Percentiles rank a stretch among this genome's conserved stretches.
Evolutionary conservation across 2,888 invertebrate species (phyloP).

Genomic region (Rhagophthalmus giganteus): DNA sequence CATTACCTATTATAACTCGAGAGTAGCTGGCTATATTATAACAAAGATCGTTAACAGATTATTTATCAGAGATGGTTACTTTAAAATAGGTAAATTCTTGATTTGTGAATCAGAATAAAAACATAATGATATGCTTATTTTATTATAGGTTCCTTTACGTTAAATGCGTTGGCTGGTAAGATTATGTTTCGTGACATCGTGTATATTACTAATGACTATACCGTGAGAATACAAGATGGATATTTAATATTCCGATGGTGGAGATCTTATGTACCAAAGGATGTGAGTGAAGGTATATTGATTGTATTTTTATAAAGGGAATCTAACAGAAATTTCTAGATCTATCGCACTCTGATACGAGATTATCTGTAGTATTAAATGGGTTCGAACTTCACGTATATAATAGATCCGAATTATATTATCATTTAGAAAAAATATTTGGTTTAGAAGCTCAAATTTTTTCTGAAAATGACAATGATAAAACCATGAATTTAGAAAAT

Average conservation of each 20-base stretch:
- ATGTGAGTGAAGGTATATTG: slow-evolving; percentile 84
- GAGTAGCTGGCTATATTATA: slow-evolving; percentile 86
- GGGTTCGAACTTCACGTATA: slow-evolving; percentile 95
- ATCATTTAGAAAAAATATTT: slow-evolving; percentile 84
- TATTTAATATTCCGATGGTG: slow-evolving; percentile 98
- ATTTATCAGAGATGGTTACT: slow-evolving; percentile 81
- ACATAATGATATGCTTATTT: slow-evolving; percentile 46
- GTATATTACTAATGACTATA: slow-evolving; percentile 92
- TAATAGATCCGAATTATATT: slow-evolving; percentile 87
- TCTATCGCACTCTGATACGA: slow-evolving; percentile 92
- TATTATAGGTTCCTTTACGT: slow-evolving; percentile 83
- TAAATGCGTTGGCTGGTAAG: slow-evolving; percentile 96
- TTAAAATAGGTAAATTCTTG: slow-evolving; percentile 90
- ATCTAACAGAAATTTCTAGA: slow-evolving; percentile 60
- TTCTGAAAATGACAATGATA: slow-evolving; percentile 52
- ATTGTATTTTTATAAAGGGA: slow-evolving; percentile 3
- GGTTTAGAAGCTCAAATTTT: slow-evolving; percentile 80
- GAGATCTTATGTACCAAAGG: slow-evolving; percentile 92
- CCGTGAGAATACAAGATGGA: slow-evolving; percentile 91
- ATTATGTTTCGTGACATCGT: slow-evolving; percentile 97
- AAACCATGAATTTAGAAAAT: slow-evolving; percentile 40
- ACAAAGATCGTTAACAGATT: slow-evolving; percentile 88
- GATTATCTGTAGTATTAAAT: slow-evolving; percentile 87
- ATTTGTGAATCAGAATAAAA: too few species aligned
- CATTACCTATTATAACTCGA: slow-evolving; percentile 92